Evolutionary conservation across 2,888 invertebrate species (phyloP), one percentile per base, ranked within the genome.

Genomic region (Branchinecta sandiegonensis): DNA sequence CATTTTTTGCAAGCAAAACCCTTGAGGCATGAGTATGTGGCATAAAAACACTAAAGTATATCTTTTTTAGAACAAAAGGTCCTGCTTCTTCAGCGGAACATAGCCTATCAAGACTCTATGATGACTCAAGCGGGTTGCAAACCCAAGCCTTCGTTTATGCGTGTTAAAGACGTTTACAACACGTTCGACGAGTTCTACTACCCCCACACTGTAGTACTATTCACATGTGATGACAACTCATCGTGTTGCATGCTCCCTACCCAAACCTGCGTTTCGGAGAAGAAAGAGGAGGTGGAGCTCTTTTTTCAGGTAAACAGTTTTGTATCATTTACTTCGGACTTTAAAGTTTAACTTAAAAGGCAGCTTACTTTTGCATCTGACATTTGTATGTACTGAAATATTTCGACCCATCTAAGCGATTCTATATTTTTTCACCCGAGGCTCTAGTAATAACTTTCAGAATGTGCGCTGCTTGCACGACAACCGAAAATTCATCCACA

Each of bases 31-130:
- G 23, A 23, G 3, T 3, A 23, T 2, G 23, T 23, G 23, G 2
- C 23, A 23, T 23, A 3, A 23, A 23, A 56, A 56, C 8, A 56
- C n/a, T 8, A 14, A 8, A 10, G 17, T 56, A 1, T 56, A 1
- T 56, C 56, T 10, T 17, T 56, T 56, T 14, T 56, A 56, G 8
- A 56, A 8, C 56, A 56, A 10, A 56, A 56, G 56, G 8, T 56
- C 10, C 8, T 10, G 56, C n/a, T 56, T 8, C 56, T 56, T 8
- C n/a, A 17, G 17, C n/a, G 17, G 17, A 56, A 56, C 56, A 56
- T 56, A 8, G 56, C 56, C 56, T 17, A 56, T n/a, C 56, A 56
- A 56, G 56, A 56, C n/a, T 56, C n/a, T 9, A 56, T 56, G 56
- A 56, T 14, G 17, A 56, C 14, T 8, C 56, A 56, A 8, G 17